Conservation (phyloP, 2,113 vertebrate species). For the Elanus axillaris region DNA sequence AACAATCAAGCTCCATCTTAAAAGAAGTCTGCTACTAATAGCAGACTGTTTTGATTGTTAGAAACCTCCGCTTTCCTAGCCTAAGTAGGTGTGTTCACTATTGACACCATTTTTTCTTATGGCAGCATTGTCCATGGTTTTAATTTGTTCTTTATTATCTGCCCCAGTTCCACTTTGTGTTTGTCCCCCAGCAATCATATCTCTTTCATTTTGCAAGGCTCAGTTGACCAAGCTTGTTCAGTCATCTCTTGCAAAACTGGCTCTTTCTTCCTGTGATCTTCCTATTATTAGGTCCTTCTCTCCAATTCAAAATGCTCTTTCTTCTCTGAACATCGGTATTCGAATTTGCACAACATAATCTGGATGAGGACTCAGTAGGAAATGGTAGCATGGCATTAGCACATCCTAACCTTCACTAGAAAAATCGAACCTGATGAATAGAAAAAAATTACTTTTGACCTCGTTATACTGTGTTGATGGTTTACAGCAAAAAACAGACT, state of each 20-base stretch:
- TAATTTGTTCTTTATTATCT: background rate
- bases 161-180: background rate
- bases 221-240: background rate
- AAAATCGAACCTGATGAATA: background rate
- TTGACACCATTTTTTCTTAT: background rate
- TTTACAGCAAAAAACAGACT: background rate
- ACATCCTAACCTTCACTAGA: background rate
- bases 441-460: background rate
- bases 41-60: background rate
- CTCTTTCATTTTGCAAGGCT: background rate
- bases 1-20: background rate
- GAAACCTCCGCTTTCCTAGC: background rate
- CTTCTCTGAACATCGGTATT: background rate
- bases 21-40: background rate
- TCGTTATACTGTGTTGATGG: background rate
- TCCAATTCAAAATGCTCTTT: background rate
- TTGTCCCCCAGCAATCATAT: background rate
- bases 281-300: background rate
- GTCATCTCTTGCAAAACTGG: background rate
- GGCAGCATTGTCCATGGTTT: background rate
- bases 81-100: background rate
- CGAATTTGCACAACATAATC: background rate
- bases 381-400: background rate
- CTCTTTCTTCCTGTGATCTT: background rate
- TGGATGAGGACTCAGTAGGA: background rate